Base-by-base conservation (phyloP, 1,140 invertebrate genomes). In the Anastatus disparis region DNA sequence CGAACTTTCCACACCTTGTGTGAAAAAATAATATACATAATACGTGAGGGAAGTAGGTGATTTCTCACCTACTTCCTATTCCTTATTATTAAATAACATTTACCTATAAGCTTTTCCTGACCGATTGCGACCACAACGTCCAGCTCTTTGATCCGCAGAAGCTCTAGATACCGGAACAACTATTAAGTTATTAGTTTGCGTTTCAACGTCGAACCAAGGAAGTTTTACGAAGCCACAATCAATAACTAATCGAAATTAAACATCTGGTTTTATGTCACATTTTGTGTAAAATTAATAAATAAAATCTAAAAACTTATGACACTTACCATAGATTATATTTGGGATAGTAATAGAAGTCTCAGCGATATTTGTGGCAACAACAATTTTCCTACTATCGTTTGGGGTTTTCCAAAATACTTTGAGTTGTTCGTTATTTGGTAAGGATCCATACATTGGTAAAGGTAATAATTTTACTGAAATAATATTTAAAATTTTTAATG, bases 211-310 rank as follows among this genome's bases (percentile, higher is more conserved):
- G 80, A 93, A 97, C 87, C 94, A 97, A 31, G 94, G 92, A 56
- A 97, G 82, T 87, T 99, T 99, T n/a, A 97, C 95, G 87, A 97
- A 99, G 2, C 98, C 98, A 85, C 94, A 93, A 82, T 99, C 98
- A 59, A 99, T 91, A 52, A 99, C 97, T 95, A 77, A 70, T n/a
- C n/a, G n/a, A 65, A 58, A 58, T 31, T 26, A 48, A 42, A 29
- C 13, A 38, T 12, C 22, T 38, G 2, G 31, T 35, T 6, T 35
- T 4, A 35, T 35, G 31, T 35, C 31, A 10, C 4, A 35, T 6
- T 6, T 35, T 6, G 31, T 10, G 31, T 35, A 35, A 10, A 6
- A 35, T 35, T 35, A n/a, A 10, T 35, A 35, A 35, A 44, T 44
- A n/a, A n/a, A n/a, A n/a, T n/a, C n/a, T n/a, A n/a, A n/a, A n/a